Base-by-base conservation (phyloP, 2,888 invertebrate genomes). In the Ennomos quercinarius region DNA sequence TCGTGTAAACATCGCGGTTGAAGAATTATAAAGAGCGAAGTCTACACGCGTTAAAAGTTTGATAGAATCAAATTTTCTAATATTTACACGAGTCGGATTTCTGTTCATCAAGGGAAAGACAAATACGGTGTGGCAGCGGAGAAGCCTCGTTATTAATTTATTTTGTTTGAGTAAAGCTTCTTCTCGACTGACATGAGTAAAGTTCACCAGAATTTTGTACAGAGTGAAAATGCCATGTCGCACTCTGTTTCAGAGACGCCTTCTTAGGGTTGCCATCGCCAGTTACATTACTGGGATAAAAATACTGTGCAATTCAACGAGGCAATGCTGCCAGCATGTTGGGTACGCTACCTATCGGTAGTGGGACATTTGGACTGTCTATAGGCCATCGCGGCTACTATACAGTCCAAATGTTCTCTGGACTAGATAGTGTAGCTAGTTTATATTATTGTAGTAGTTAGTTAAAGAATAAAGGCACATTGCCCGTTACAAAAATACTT, bases 131-230 rank as follows among this genome's bases (percentile, higher is more conserved):
- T 44, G 54, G 44, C 27, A 54, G 44, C 39, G 12, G 40, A 17
- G 55, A 45, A 63, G 50, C 12, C 45, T 38, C 35, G 38, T 59
- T 61, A 57, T 63, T 59, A 53, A 60, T 60, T 57, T 57, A 64
- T 57, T 63, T 61, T 53, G 57, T 59, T 61, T 55, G 54, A 50
- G 38, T 55, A 50, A 56, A 43, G 40, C 38, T 46, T 49, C 57
- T 57, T 57, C 50, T 56, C 45, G 49, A 39, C 10, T 59, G 48
- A 47, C 46, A 39, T 36, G 49, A 61, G 38, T 59, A 36, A 58
- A 59, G 60, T 57, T 55, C 45, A 59, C 59, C 46, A 45, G 55
- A 58, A 45, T 61, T 63, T 55, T 43, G 46, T 57, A 48, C 59
- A 52, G 61, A 64, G 64, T 57, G 48, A 17, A 62, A 62, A 54